Evolutionary conservation across 2,113 vertebrate species (phyloP).

Genomic region (Mellivora capensis): DNA sequence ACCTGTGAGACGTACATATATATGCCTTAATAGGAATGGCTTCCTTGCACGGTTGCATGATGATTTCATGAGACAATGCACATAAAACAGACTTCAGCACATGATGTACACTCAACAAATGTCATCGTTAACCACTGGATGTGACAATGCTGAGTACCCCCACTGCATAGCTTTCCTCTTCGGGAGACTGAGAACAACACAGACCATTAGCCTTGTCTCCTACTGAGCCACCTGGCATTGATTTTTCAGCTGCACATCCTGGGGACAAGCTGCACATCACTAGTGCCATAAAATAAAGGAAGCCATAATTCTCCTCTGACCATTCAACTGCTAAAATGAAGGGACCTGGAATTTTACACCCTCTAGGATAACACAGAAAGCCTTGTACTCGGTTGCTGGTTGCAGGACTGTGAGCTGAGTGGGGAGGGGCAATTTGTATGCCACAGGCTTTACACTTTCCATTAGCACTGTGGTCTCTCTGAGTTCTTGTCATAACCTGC

Average conservation of each 20-base stretch:
- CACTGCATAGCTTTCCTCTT: background rate
- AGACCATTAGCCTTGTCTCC: slow-evolving; percentile 23
- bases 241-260: slow-evolving; percentile 54
- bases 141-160: background rate
- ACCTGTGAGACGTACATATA: background rate
- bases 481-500: slow-evolving; percentile 36
- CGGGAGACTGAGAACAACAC: background rate
- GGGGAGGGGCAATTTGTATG: background rate
- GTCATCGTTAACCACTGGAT: background rate
- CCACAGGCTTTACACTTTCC: background rate
- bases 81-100: background rate
- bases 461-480: slow-evolving; percentile 35
- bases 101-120: background rate
- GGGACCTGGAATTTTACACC: slow-evolving; percentile 47
- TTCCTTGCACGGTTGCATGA: background rate
- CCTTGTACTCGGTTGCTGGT: background rate
- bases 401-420: background rate
- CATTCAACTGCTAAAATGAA: slow-evolving; percentile 35
- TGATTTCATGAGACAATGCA: background rate
- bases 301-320: slow-evolving; percentile 54
- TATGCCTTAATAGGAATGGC: background rate
- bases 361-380: slow-evolving; percentile 30
- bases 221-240: slow-evolving; percentile 55
- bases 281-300: slow-evolving; percentile 58
- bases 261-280: background rate